Conservation (phyloP, 2,888 invertebrate genomes). For the Anodontia alba region DNA sequence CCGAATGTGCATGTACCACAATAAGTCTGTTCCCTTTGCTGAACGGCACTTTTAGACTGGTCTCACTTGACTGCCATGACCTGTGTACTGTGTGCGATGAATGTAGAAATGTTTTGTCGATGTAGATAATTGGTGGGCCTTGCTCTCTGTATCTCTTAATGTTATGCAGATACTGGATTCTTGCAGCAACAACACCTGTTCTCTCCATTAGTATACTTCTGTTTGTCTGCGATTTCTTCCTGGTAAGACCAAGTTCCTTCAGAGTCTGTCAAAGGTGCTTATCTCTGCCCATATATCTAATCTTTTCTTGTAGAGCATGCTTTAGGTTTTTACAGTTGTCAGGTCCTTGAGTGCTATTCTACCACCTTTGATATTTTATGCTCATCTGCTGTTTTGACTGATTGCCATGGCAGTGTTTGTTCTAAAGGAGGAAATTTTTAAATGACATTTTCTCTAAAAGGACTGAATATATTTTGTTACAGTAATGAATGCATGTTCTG, state of each 20-base stretch:
- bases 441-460: no score
- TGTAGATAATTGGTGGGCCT: slow-evolving; percentile 22
- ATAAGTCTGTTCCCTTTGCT: slow-evolving; percentile 18
- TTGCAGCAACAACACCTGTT: background rate
- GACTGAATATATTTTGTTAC: no score
- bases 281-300: background rate
- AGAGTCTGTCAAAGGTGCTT: no score
- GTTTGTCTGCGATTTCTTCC: background rate
- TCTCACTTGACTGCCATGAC: background rate
- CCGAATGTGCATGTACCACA: slow-evolving; percentile 28
- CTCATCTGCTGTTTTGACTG: no score
- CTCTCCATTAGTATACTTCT: slow-evolving; percentile 19
- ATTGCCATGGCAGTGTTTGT: no score
- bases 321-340: no score
- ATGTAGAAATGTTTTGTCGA: slow-evolving; percentile 22
- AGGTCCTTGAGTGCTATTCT: no score
- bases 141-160: background rate
- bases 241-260: slow-evolving; percentile 12
- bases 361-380: no score
- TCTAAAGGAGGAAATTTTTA: no score
- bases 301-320: background rate
- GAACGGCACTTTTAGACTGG: background rate
- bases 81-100: background rate
- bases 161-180: background rate
- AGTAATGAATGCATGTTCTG: no score